These are phyloP conservation scores for Cydia pomonella DNA, from an alignment of 1,140 invertebrate genomes.

Conservation along the genomic window DNA sequence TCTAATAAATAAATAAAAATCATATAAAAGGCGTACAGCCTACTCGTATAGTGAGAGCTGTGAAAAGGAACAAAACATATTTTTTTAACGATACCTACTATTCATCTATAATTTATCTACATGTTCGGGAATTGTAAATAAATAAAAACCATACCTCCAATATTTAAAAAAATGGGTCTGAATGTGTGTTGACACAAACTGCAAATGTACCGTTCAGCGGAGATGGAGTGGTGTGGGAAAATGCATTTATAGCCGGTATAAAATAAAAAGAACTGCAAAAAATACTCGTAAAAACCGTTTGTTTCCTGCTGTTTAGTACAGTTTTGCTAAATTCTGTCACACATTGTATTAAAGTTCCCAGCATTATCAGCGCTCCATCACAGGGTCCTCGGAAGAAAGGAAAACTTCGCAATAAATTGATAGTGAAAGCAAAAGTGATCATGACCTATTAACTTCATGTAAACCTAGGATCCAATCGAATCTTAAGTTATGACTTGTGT, in stretches of 20 bases:
- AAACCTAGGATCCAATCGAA: too few relatives aligned
- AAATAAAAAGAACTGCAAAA: neutral
- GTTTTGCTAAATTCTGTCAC: neutral
- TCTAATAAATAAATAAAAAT: too few relatives aligned
- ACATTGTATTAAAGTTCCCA: neutral
- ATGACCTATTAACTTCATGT: too few relatives aligned
- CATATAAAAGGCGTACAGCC: too few relatives aligned
- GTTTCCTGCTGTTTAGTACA: neutral
- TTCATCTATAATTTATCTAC: too few relatives aligned
- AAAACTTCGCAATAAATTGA: neutral
- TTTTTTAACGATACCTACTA: too few relatives aligned
- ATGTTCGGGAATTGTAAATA: too few relatives aligned
- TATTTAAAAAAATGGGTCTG: neutral
- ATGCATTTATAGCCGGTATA: neutral
- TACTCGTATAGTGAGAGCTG: too few relatives aligned
- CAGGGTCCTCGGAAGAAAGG: neutral
- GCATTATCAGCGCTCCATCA: neutral
- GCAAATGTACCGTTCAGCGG: neutral
- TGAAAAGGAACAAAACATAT: too few relatives aligned
- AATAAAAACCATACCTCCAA: too few relatives aligned
- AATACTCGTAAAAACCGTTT: constrained; percentile 8
- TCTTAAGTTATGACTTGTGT: too few relatives aligned
- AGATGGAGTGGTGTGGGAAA: constrained; percentile 4
- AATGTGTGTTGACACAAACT: neutral
- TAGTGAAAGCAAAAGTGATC: too few relatives aligned